A percentile compares a stretch with the other conserved stretches of the same genome.
These are phyloP conservation scores for Conchocele bisecta DNA, from an alignment of 2,888 invertebrate species.

Conservation along the genomic window DNA sequence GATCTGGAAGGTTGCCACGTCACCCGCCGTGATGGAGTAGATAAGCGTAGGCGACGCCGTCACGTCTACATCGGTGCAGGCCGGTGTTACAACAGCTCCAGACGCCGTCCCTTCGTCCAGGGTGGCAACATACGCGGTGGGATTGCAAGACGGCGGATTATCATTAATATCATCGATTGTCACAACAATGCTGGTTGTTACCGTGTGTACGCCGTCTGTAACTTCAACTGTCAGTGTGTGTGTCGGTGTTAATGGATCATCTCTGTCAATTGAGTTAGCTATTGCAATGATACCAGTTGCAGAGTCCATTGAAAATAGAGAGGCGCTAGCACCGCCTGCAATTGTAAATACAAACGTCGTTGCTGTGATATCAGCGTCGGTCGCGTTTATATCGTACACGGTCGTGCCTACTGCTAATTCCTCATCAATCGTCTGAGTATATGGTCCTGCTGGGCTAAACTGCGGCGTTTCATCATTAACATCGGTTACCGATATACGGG, in stretches of 20 bases:
- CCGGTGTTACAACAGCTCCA: conserved; percentile 40
- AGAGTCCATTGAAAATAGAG: conserved; percentile 62
- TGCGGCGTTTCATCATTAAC: too few relatives aligned
- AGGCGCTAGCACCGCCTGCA: conserved; percentile 58
- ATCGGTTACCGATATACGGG: conserved; percentile 64
- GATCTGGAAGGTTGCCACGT: conserved; percentile 50
- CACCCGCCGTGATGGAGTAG: conserved; percentile 45
- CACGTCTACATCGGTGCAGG: conserved; percentile 41
- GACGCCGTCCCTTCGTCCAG: conserved; percentile 48
- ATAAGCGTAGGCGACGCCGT: conserved; percentile 39
- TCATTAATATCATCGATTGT: conserved; percentile 89
- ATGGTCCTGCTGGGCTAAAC: conserved; percentile 51
- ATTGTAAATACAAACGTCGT: conserved; percentile 62
- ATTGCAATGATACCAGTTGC: conserved; percentile 61
- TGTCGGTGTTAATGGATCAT: conserved; percentile 43
- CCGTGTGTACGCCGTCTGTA: conserved; percentile 58
- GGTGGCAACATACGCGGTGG: conserved; percentile 53
- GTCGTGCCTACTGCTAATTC: conserved; percentile 51
- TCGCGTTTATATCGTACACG: conserved; percentile 62
- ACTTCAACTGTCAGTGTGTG: conserved; percentile 62
- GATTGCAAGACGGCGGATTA: conserved; percentile 62
- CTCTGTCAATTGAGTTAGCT: conserved; percentile 58
- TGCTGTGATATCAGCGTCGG: conserved; percentile 64
- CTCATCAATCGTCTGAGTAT: conserved; percentile 44
- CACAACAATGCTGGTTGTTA: conserved; percentile 61